A percentile compares a stretch with the other conserved stretches of the same genome.
Evolutionary conservation across 2,888 invertebrate genomes (phyloP).

Genomic region (Noctua janthina): DNA sequence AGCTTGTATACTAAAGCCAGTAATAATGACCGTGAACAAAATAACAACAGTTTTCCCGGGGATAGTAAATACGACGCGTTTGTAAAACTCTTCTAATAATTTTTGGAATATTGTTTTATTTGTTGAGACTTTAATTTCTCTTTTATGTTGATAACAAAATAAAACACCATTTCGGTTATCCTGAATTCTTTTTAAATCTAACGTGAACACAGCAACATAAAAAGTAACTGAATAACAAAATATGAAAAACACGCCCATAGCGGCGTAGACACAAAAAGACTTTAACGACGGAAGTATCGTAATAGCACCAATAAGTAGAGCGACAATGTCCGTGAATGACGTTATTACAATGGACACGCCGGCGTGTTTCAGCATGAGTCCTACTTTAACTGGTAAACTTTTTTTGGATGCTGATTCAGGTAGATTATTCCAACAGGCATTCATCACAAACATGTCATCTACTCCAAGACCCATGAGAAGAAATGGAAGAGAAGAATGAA

Average conservation of each 20-base stretch:
- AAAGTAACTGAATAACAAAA: conserved; percentile 95
- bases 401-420: conserved; percentile 87
- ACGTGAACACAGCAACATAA: conserved; percentile 94
- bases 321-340: conserved; percentile 95
- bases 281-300: conserved; percentile 95
- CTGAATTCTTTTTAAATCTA: conserved; percentile 92
- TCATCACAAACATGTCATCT: conserved; percentile 96
- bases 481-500: conserved; percentile 95
- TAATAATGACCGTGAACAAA: conserved; percentile 90
- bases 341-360: conserved; percentile 96
- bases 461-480: conserved; percentile 95
- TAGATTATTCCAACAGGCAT: conserved; percentile 94
- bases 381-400: conserved; percentile 92
- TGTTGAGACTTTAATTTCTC: conserved; percentile 87
- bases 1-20: conserved; percentile 91
- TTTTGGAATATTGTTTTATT: conserved; percentile 91
- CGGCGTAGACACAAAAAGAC: conserved; percentile 96
- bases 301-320: conserved; percentile 94
- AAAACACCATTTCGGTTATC: conserved; percentile 92
- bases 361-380: conserved; percentile 93
- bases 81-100: conserved; percentile 91
- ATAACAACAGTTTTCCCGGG: conserved; percentile 92
- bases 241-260: conserved; percentile 93
- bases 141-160: conserved; percentile 92
- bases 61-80: conserved; percentile 91